Evolutionary conservation across 2,888 invertebrate genomes (phyloP), one percentile per base, ranked within the genome.

Genomic region (Dilophus febrilis): DNA sequence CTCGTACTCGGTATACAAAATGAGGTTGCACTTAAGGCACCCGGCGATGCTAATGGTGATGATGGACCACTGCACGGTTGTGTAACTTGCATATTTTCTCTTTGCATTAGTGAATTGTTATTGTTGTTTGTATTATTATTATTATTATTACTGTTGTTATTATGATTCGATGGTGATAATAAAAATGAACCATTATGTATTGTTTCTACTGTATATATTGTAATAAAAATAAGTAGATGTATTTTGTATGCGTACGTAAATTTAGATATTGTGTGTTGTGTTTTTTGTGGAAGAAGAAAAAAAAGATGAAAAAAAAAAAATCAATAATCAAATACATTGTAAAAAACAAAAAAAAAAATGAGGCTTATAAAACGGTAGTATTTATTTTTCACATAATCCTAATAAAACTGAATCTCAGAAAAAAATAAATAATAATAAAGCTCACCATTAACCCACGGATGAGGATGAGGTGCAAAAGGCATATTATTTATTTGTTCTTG

Each of bases 361-460:
- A 31, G 4, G n/a, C 7, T 33, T 17, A 8, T 22, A 22, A 22
- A 6, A 22, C 5, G 22, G 8, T 22, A 22, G 8, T 22, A 6
- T 22, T 4, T 6, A 22, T 6, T 22, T 22, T 16, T 11, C 6
- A 13, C 14, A 16, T 7, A 8, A 29, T 4, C 13, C 31, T 26
- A 27, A 3, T 27, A 35, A 37, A 29, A 33, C n/a, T 33, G 39
- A 36, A 37, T 18, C 12, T 34, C 6, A 27, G 10, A 29, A 33
- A 37, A 26, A 33, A 29, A 16, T n/a, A n/a, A n/a, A 6, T 10
- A n/a, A n/a, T n/a, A n/a, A n/a, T n/a, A n/a, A n/a, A n/a, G n/a
- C 30, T 78, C 70, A 85, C 85, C 85, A 62, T 84, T 83, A 69
- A 83, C 80, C 85, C 85, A 86, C 54, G 81, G 74, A 61, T 79